These are phyloP conservation scores for Hirudinaria manillensis DNA, from an alignment of 2,888 invertebrate species.

Conservation along the genomic window DNA sequence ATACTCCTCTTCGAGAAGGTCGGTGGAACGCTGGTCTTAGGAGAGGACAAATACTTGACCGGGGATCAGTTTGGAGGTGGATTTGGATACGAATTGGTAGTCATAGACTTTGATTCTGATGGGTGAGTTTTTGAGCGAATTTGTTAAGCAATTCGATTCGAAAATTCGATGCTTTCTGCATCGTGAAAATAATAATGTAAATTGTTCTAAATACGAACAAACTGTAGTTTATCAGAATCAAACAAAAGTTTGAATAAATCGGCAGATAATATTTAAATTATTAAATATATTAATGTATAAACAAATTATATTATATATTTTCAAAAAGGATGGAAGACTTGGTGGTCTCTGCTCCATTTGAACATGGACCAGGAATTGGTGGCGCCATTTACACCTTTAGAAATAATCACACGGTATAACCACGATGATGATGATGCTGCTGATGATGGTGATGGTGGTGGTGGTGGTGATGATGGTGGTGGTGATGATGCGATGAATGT, in stretches of 20 bases:
- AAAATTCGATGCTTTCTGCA: no score
- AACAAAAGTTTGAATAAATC: not conserved
- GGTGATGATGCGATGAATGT: not conserved
- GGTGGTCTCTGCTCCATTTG: conserved; percentile 87
- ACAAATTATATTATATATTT: no score
- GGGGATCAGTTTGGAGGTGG: conserved; percentile 91
- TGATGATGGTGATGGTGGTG: not conserved
- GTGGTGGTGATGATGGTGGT: not conserved
- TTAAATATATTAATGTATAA: no score
- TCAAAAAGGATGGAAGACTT: conserved; percentile 61
- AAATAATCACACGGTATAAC: conserved; percentile 38
- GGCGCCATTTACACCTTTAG: conserved; percentile 87
- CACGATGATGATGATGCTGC: not conserved
- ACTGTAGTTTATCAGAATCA: not conserved
- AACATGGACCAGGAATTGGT: conserved; percentile 59
- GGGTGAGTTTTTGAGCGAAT: conserved; percentile 61
- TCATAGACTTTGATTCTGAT: conserved; percentile 89
- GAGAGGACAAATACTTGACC: conserved; percentile 61
- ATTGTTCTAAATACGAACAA: not conserved
- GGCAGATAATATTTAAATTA: no score
- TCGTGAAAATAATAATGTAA: not conserved
- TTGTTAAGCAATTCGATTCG: no score
- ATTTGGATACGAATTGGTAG: conserved; percentile 84
- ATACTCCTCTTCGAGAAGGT: conserved; percentile 61
- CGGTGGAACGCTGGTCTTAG: not conserved